A percentile compares a stretch with the other conserved stretches of the same genome.
Evolutionary conservation across 2,888 invertebrate genomes (phyloP).

Genomic region (Archips crataeganus): DNA sequence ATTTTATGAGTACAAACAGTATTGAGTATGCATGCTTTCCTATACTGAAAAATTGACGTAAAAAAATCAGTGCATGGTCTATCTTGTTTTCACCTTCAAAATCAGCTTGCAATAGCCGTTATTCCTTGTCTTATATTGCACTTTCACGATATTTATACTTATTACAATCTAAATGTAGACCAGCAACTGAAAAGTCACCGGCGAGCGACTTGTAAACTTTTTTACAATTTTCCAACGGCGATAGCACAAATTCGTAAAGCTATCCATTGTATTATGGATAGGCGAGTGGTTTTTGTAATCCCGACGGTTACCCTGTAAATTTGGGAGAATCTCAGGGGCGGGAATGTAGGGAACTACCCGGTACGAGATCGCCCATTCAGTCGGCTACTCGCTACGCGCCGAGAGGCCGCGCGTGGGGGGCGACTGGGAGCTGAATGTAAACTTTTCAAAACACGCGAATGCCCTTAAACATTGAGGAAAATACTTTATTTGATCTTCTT

Average conservation of each 20-base stretch:
- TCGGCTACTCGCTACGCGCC: slow-evolving; percentile 31
- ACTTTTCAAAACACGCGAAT: slow-evolving; percentile 16
- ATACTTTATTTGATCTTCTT: background rate
- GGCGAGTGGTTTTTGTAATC: slow-evolving; percentile 22
- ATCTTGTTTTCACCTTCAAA: background rate
- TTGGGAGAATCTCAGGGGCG: slow-evolving; percentile 1
- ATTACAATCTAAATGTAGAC: background rate
- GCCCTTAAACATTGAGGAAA: background rate
- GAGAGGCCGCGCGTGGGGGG: slow-evolving; percentile 26
- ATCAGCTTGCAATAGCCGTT: background rate
- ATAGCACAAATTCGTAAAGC: slow-evolving; percentile 30
- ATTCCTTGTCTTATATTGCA: background rate
- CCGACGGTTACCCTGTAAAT: slow-evolving; percentile 17
- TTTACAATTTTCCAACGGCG: slow-evolving; percentile 13
- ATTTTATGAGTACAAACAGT: background rate
- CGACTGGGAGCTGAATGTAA: background rate
- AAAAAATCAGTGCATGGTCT: background rate
- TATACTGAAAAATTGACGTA: background rate
- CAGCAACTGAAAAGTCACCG: background rate
- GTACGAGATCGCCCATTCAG: slow-evolving; percentile 30
- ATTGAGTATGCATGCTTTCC: background rate
- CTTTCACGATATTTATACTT: background rate
- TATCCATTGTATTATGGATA: slow-evolving; percentile 33
- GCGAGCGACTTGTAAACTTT: slow-evolving; percentile 11
- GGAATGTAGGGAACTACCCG: slow-evolving; percentile 14